These are phyloP conservation scores for Mesembrinibis cayennensis DNA, from an alignment of 2,113 vertebrate species.

Conservation along the genomic window DNA sequence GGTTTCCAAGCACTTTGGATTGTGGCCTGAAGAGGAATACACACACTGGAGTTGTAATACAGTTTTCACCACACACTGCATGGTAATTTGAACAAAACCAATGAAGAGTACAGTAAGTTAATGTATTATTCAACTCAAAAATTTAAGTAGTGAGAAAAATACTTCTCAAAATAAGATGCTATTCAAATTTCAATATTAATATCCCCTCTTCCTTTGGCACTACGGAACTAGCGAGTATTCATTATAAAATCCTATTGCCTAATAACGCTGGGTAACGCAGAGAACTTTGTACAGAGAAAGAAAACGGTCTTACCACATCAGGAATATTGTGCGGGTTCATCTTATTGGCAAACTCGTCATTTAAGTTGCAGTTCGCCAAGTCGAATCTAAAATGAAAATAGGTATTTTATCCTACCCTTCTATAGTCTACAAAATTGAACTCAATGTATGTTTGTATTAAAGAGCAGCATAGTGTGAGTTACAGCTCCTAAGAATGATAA, in stretches of 20 bases:
- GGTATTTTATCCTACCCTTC: neutral
- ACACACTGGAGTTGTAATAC: neutral
- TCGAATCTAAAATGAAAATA: constrained; percentile 81
- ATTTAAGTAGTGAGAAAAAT: neutral
- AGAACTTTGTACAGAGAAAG: neutral
- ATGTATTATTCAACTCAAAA: neutral
- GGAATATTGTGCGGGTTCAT: constrained; percentile 90
- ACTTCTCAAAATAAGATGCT: neutral
- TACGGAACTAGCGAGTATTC: neutral
- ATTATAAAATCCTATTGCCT: neutral
- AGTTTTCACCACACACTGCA: neutral
- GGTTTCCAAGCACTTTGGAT: neutral
- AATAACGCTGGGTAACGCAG: neutral
- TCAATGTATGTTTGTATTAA: neutral
- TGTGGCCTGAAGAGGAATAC: neutral
- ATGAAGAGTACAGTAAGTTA: neutral
- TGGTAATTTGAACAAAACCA: neutral
- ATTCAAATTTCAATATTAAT: neutral
- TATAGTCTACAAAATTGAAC: neutral
- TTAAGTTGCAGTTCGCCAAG: constrained; percentile 94
- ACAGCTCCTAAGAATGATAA: neutral
- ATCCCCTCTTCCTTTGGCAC: neutral
- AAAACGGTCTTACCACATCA: constrained; percentile 87
- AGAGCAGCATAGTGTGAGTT: neutral
- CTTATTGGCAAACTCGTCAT: constrained; percentile 93